These are phyloP conservation scores for Gavia stellata DNA, from an alignment of 2,113 vertebrate genomes.

Conservation along the genomic window DNA sequence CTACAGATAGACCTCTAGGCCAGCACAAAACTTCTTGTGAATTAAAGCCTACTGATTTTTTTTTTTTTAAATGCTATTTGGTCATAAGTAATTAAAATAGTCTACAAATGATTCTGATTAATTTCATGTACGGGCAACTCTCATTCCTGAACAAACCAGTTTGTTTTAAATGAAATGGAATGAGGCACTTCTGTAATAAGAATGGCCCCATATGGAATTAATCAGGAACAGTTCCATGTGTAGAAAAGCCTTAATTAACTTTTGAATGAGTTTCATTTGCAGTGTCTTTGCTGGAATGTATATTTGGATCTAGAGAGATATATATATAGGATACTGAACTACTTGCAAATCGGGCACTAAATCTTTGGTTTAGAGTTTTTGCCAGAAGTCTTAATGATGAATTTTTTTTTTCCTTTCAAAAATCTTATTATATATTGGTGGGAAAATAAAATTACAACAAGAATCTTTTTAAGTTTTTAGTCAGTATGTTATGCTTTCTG, in stretches of 20 bases:
- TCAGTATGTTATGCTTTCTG: neutral
- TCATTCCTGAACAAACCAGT: conserved; percentile 4
- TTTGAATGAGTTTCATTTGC: conserved; percentile 28
- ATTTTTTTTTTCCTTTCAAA: neutral
- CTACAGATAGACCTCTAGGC: neutral
- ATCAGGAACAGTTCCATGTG: conserved; percentile 28
- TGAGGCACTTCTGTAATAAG: neutral
- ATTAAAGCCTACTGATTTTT: neutral
- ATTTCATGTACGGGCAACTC: neutral
- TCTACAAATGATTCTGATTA: neutral
- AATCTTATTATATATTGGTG: neutral
- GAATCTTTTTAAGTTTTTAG: neutral
- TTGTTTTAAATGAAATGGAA: conserved; percentile 4
- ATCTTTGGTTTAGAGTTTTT: neutral
- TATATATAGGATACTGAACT: neutral
- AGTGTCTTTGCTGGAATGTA: conserved; percentile 1
- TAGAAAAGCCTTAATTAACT: conserved; percentile 47
- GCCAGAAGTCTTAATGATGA: neutral
- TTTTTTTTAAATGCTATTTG: neutral
- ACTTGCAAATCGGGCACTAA: neutral
- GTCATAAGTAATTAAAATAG: neutral
- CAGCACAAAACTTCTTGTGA: neutral
- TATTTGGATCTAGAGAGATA: neutral
- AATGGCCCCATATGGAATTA: conserved; percentile 17
- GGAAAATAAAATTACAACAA: neutral